Evolutionary conservation across 2,113 vertebrate genomes (phyloP).

Genomic region (Perca flavescens): DNA sequence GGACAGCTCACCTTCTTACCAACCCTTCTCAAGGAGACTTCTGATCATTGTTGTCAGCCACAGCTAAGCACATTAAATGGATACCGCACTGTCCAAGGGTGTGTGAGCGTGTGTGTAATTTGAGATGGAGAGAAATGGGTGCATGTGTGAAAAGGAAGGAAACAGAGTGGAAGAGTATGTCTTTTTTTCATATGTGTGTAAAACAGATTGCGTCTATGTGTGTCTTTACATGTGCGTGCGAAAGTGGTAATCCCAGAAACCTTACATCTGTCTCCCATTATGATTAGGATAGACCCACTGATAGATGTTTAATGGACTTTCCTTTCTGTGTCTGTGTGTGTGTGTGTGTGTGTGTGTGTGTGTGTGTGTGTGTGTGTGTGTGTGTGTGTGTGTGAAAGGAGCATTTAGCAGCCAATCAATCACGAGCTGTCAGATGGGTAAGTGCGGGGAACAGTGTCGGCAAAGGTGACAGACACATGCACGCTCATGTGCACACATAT

Average conservation of each 20-base stretch:
- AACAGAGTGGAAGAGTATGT: slow-evolving; percentile 13
- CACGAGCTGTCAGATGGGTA: slow-evolving; percentile 70
- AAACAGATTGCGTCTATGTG: slow-evolving; percentile 24
- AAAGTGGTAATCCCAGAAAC: slow-evolving; percentile 35
- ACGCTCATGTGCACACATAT: not conserved
- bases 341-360: slow-evolving; percentile 24
- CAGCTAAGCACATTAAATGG: slow-evolving; percentile 76
- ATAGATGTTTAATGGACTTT: slow-evolving; percentile 69
- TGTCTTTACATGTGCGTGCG: slow-evolving; percentile 3
- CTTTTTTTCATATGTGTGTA: slow-evolving; percentile 21
- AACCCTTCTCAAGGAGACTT: slow-evolving; percentile 82
- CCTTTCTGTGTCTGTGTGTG: slow-evolving; percentile 9
- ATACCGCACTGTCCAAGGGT: slow-evolving; percentile 51
- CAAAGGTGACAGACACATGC: slow-evolving; percentile 60
- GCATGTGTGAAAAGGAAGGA: slow-evolving; percentile 37
- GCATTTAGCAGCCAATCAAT: slow-evolving; percentile 77
- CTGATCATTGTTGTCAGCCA: slow-evolving; percentile 82
- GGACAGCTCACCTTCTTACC: slow-evolving; percentile 83
- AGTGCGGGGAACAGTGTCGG: slow-evolving; percentile 71
- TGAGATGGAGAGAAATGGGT: slow-evolving; percentile 20
- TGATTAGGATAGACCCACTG: slow-evolving; percentile 54
- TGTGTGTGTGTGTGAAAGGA: slow-evolving; percentile 53
- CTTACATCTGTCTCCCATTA: slow-evolving; percentile 75
- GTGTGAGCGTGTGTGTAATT: slow-evolving; percentile 49
- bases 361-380: too few species aligned